Percentiles rank a stretch among this genome's conserved stretches.
Evolutionary conservation across 2,797 vertebrate genomes (phyloP).

Genomic region (Rhincodon typus): DNA sequence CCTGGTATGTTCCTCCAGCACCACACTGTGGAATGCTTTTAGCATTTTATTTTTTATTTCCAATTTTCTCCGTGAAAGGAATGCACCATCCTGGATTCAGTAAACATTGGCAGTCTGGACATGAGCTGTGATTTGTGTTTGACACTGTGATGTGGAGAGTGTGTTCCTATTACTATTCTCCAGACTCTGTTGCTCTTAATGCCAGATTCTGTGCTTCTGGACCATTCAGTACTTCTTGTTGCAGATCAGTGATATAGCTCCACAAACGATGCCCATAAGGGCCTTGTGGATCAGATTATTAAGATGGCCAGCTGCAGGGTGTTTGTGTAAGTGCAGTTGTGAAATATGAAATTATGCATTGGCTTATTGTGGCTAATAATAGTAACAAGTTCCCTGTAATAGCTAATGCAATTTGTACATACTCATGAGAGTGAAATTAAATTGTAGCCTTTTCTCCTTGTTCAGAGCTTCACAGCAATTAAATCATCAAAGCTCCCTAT

Average conservation of each 20-base stretch:
- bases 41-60: neutral
- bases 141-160: neutral
- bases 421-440: neutral
- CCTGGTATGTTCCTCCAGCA: too few species aligned
- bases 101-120: neutral
- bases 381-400: neutral
- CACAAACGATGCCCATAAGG: neutral
- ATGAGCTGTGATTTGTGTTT: neutral
- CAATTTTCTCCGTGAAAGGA: neutral
- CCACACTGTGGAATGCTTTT: too few species aligned
- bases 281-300: neutral
- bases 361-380: neutral
- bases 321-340: neutral
- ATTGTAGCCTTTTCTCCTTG: neutral
- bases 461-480: neutral
- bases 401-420: neutral
- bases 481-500: neutral
- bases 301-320: neutral
- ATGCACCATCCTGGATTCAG: neutral
- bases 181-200: neutral
- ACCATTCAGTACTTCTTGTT: neutral
- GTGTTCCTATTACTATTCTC: neutral
- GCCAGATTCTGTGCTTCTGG: neutral
- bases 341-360: neutral
- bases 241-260: neutral